Evolutionary conservation across 2,113 vertebrate species (phyloP).

Genomic region (Oryzias woworae): DNA sequence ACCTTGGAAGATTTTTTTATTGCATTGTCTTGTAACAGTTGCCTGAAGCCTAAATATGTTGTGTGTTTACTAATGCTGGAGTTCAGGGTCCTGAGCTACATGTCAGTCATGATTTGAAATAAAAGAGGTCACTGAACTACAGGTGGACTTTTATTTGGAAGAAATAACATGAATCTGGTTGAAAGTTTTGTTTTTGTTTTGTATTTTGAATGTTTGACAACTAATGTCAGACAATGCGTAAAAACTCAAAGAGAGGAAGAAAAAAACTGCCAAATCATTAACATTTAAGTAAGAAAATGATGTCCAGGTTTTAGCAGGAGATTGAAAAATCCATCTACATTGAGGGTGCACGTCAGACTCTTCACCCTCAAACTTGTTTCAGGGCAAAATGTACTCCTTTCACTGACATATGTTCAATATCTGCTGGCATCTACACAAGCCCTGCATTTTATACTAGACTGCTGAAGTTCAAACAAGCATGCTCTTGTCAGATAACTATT

Average conservation of each 20-base stretch:
- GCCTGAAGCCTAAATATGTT: constrained; percentile 36
- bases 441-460: constrained; percentile 16
- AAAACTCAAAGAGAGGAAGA: background rate
- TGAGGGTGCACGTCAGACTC: constrained; percentile 48
- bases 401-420: constrained; percentile 23
- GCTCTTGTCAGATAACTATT: too few relatives aligned
- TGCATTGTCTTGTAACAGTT: constrained; percentile 23
- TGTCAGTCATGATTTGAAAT: constrained; percentile 12
- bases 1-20: constrained; percentile 46
- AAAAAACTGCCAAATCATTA: background rate
- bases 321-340: constrained; percentile 44
- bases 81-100: constrained; percentile 32
- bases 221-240: too few relatives aligned
- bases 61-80: constrained; percentile 22
- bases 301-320: constrained; percentile 43
- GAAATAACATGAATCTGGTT: background rate
- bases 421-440: constrained; percentile 6
- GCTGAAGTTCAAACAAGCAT: too few relatives aligned
- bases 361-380: constrained; percentile 44
- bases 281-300: constrained; percentile 17
- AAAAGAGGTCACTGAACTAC: constrained; percentile 20
- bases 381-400: constrained; percentile 41
- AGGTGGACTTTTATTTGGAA: background rate
- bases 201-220: background rate
- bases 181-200: background rate